Evolutionary conservation across 2,113 vertebrate genomes (phyloP).

Genomic region (Eubucco bourcierii): DNA sequence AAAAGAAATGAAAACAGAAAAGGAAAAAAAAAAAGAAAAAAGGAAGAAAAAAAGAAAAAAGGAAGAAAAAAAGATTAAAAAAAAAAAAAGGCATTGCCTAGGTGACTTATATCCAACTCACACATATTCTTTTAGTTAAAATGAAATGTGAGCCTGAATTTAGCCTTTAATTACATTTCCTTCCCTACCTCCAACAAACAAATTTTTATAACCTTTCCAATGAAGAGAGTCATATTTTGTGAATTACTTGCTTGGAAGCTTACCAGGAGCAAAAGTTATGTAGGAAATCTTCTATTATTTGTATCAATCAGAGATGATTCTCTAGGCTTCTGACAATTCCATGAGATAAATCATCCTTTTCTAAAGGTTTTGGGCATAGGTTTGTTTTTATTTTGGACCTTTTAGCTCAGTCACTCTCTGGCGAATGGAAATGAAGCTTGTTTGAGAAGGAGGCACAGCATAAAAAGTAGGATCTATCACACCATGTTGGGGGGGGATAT

Average conservation of each 20-base stretch:
- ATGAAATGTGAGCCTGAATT: constrained; percentile 78
- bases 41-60: constrained; percentile 19
- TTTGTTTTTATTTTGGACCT: constrained; percentile 37
- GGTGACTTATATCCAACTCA: constrained; percentile 81
- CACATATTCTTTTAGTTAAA: constrained; percentile 79
- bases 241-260: constrained; percentile 73
- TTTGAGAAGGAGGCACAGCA: constrained; percentile 3
- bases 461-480: constrained; percentile 49
- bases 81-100: constrained; percentile 69
- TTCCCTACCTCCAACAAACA: constrained; percentile 79
- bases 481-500: neutral
- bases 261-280: constrained; percentile 62
- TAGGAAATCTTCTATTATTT: constrained; percentile 76
- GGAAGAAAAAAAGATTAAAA: no score
- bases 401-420: constrained; percentile 46
- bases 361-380: neutral
- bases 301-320: constrained; percentile 52
- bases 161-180: constrained; percentile 83
- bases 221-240: constrained; percentile 76
- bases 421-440: constrained; percentile 45
- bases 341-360: constrained; percentile 35
- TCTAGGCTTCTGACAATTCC: constrained; percentile 1
- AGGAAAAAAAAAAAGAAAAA: neutral
- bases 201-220: constrained; percentile 76
- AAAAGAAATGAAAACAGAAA: no score